Conservation (phyloP, 1,140 invertebrate species). For the Anastatus disparis region DNA sequence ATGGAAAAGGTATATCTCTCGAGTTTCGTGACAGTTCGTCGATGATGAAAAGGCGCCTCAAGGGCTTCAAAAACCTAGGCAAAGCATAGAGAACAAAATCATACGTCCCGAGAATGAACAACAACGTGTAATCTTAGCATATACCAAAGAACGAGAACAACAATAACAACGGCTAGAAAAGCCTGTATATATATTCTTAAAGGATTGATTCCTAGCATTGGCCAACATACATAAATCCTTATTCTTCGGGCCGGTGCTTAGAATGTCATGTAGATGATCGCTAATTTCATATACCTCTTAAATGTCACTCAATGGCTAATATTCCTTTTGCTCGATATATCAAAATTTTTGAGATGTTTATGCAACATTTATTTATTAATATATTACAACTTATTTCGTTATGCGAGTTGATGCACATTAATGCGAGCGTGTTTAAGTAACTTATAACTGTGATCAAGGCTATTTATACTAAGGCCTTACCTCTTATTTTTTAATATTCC, state of each 20-base stretch:
- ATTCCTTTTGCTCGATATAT: too few species aligned
- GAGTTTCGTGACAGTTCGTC: slow-evolving; percentile 36
- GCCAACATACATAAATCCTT: slow-evolving; percentile 53
- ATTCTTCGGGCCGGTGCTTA: slow-evolving; percentile 48
- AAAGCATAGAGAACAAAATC: too few species aligned
- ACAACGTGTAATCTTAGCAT: slow-evolving; percentile 53
- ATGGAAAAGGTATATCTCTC: slow-evolving; percentile 19
- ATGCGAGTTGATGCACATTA: too few species aligned
- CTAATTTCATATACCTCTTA: slow-evolving; percentile 12
- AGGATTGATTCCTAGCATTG: slow-evolving; percentile 59
- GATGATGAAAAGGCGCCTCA: slow-evolving; percentile 49
- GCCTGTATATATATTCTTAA: too few species aligned
- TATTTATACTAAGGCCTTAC: too few species aligned
- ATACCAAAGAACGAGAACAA: not conserved
- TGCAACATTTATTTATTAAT: too few species aligned
- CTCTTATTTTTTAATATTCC: too few species aligned
- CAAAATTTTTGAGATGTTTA: too few species aligned
- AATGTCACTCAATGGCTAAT: slow-evolving; percentile 36
- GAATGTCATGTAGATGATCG: slow-evolving; percentile 45
- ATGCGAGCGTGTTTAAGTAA: too few species aligned
- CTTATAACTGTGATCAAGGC: too few species aligned
- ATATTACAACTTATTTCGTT: too few species aligned
- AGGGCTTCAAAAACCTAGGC: slow-evolving; percentile 37
- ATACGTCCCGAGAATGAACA: not conserved
- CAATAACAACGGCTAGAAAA: slow-evolving; percentile 28